phyloP scores from a whole-genome alignment of 2,797 vertebrate species.

The Coregonus sp. region DNA sequence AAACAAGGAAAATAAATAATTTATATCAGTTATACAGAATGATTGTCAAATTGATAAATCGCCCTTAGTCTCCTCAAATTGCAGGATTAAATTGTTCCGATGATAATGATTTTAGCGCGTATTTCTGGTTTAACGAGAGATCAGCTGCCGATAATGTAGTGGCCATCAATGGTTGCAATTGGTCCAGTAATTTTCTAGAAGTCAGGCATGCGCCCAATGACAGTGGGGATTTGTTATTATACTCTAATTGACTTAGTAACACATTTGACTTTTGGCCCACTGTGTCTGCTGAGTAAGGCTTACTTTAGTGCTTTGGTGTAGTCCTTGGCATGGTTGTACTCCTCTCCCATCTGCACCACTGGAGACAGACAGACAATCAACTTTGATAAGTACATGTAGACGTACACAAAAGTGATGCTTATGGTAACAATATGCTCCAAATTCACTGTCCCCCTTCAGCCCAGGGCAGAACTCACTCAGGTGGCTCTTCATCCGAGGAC shows the following conservation, averaged over 20 bases:
- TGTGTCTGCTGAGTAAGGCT: conserved; percentile 52
- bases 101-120: too few relatives aligned
- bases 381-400: not conserved
- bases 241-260: not conserved
- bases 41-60: too few relatives aligned
- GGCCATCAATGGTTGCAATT: too few relatives aligned
- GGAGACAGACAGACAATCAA: conserved; percentile 23
- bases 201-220: not conserved
- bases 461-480: conserved; percentile 82
- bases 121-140: too few relatives aligned
- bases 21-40: too few relatives aligned
- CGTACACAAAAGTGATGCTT: not conserved
- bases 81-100: too few relatives aligned
- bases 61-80: too few relatives aligned
- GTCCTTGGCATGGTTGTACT: conserved; percentile 96
- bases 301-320: conserved; percentile 97
- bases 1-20: too few relatives aligned
- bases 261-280: not conserved
- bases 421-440: not conserved
- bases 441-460: not conserved
- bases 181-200: too few relatives aligned
- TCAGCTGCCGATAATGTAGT: too few relatives aligned
- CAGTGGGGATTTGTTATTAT: not conserved
- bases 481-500: conserved; percentile 97
- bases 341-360: conserved; percentile 99